Percentiles rank a stretch among this genome's conserved stretches.
Conservation (phyloP, 2,888 invertebrate genomes). For the Hartigia nigra region DNA sequence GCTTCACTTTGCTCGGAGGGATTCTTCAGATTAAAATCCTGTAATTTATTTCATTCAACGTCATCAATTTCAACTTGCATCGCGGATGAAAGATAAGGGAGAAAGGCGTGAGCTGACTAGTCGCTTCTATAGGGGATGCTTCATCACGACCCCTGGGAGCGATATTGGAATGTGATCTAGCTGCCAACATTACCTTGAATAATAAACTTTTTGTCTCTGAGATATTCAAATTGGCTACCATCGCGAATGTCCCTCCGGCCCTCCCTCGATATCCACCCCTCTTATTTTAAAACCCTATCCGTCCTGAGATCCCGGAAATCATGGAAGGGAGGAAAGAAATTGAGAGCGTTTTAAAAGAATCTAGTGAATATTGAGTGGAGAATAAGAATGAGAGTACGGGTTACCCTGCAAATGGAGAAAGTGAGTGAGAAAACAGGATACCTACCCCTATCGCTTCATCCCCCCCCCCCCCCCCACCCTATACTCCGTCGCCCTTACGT, state of each 20-base stretch:
- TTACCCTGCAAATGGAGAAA: neutral
- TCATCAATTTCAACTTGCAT: conserved; percentile 35
- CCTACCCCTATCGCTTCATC: neutral
- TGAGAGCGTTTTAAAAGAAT: conserved; percentile 31
- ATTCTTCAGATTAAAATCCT: conserved; percentile 28
- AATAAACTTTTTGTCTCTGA: conserved; percentile 31
- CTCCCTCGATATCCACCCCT: neutral
- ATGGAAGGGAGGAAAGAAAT: conserved; percentile 26
- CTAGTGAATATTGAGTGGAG: conserved; percentile 28
- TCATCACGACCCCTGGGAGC: conserved; percentile 14
- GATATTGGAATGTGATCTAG: conserved; percentile 44
- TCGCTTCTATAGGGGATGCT: conserved; percentile 20
- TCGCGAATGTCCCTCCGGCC: conserved; percentile 18
- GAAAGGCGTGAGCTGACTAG: neutral
- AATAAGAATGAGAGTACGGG: neutral
- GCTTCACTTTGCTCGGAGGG: neutral
- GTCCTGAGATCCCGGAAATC: conserved; percentile 21
- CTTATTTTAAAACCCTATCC: neutral
- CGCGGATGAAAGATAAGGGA: conserved; percentile 1
- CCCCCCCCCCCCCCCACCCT: neutral
- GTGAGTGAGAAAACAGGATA: neutral
- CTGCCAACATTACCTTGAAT: conserved; percentile 29
- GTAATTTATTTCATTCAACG: conserved; percentile 32
- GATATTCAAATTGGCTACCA: conserved; percentile 29
- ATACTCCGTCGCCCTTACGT: neutral